Conservation (phyloP, 2,888 invertebrate genomes). For the Sarcophaga subvicina region DNA sequence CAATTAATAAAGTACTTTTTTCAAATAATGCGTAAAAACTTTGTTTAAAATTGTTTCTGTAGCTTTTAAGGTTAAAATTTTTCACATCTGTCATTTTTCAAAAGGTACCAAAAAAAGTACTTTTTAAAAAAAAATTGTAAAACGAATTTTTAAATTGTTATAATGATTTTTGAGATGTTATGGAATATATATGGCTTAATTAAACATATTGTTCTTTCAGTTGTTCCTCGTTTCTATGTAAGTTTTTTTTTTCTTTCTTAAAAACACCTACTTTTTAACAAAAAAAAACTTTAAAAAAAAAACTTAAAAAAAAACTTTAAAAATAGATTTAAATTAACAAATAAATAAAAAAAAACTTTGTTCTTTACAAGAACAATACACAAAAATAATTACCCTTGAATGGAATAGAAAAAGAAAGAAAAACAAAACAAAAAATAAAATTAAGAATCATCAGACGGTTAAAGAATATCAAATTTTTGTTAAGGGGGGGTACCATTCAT, state of each 20-base stretch:
- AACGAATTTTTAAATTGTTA: no score
- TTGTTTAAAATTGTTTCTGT: no score
- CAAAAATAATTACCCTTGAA: conserved; percentile 55
- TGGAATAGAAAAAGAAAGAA: conserved; percentile 3
- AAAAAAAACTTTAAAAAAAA: no score
- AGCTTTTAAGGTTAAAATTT: no score
- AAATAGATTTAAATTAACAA: not conserved
- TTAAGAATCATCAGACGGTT: conserved; percentile 14
- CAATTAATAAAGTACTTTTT: no score
- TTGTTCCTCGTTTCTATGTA: not conserved
- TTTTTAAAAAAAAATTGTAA: not conserved
- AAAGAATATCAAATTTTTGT: not conserved
- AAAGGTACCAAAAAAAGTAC: not conserved
- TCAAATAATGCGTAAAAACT: no score
- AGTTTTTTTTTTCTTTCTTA: not conserved
- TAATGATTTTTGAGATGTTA: not conserved
- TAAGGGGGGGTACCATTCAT: not conserved
- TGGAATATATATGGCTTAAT: not conserved
- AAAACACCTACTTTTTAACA: not conserved
- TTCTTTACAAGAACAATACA: conserved; percentile 1
- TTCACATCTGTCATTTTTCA: not conserved
- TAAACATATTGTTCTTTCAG: not conserved
- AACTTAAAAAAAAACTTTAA: not conserved
- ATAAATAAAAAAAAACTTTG: not conserved
- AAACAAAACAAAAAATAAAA: conserved; percentile 16